Conservation (phyloP, 2,888 invertebrate species). For the Spodoptera picta region DNA sequence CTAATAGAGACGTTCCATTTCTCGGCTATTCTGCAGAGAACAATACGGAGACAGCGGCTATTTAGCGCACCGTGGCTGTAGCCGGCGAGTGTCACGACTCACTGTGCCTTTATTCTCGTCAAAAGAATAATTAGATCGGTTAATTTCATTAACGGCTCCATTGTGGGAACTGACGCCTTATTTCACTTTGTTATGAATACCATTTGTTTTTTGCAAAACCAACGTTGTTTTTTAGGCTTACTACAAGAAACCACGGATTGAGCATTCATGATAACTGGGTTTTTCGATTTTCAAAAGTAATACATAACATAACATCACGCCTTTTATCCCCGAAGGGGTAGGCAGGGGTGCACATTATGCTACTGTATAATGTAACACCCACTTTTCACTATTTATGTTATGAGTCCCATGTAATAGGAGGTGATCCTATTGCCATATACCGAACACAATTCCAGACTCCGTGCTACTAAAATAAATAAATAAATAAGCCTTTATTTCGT, state of each 20-base stretch:
- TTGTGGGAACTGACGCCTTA: conserved; percentile 67
- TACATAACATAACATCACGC: too few relatives aligned
- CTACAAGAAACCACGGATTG: background rate
- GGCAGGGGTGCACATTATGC: too few relatives aligned
- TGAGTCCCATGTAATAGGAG: too few relatives aligned
- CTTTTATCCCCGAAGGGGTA: too few relatives aligned
- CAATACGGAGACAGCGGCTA: conserved; percentile 35
- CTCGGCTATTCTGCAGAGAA: conserved; percentile 10
- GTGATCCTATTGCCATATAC: too few relatives aligned
- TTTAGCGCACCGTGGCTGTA: conserved; percentile 23
- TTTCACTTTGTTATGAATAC: conserved; percentile 72
- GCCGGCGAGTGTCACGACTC: conserved; percentile 45
- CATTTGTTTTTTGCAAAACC: conserved; percentile 51
- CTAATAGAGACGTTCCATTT: conserved; percentile 16
- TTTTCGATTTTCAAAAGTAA: too few relatives aligned
- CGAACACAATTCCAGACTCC: too few relatives aligned
- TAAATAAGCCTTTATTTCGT: too few relatives aligned
- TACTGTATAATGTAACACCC: too few relatives aligned
- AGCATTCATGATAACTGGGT: too few relatives aligned
- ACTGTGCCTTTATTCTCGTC: conserved; percentile 47
- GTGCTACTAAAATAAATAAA: too few relatives aligned
- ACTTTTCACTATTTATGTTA: too few relatives aligned
- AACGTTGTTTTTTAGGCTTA: conserved; percentile 40
- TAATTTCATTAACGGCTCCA: conserved; percentile 79
- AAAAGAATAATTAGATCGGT: conserved; percentile 79